Percentiles rank a stretch among this genome's conserved stretches.
Evolutionary conservation across 2,113 vertebrate genomes (phyloP).

Genomic region (Alexandromys fortis): DNA sequence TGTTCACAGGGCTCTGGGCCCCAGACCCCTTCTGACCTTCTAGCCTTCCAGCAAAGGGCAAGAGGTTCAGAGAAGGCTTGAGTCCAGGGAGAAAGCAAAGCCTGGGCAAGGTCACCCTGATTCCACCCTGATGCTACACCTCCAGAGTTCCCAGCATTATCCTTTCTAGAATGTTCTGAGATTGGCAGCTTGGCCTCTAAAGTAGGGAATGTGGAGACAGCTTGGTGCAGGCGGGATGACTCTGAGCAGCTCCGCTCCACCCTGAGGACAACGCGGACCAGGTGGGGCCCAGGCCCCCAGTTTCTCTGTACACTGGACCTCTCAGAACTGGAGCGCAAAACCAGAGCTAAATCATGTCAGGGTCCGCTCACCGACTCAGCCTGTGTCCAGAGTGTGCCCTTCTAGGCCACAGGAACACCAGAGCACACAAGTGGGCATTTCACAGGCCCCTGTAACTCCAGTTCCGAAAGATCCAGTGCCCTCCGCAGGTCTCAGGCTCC

Average conservation of each 20-base stretch:
- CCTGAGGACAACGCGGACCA: accelerated
- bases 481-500: neutral
- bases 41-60: neutral
- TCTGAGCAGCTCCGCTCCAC: neutral
- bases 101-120: accelerated
- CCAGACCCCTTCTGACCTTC: neutral
- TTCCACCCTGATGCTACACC: accelerated
- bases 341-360: neutral
- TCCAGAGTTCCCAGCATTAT: neutral
- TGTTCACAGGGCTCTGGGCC: accelerated
- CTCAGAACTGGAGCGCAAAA: neutral
- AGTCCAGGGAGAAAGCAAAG: too few relatives aligned
- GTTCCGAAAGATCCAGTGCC: neutral
- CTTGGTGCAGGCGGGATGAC: neutral
- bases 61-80: accelerated
- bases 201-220: neutral
- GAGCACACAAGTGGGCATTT: accelerated
- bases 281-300: too few relatives aligned
- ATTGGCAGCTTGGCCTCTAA: accelerated
- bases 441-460: neutral
- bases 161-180: neutral
- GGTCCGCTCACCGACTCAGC: accelerated
- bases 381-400: accelerated
- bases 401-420: neutral
- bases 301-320: neutral